A percentile compares a stretch with the other conserved stretches of the same genome.
Evolutionary conservation across 2,113 vertebrate genomes (phyloP).

Genomic region (Gymnorhina tibicen): DNA sequence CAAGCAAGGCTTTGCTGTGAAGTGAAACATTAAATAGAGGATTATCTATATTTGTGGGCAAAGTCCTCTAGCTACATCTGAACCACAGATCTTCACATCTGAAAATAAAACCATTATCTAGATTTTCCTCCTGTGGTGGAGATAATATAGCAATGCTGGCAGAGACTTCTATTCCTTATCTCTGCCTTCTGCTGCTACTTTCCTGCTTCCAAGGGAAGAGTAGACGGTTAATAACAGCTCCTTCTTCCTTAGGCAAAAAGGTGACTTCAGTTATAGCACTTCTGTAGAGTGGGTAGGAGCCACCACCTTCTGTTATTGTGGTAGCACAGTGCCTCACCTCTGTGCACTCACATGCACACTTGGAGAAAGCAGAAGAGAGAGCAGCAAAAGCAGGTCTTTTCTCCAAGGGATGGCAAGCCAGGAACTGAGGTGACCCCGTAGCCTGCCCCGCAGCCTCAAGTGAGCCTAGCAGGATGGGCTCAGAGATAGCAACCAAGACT

Average conservation of each 20-base stretch:
- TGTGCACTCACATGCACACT: not conserved
- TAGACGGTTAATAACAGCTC: not conserved
- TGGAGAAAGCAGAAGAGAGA: not conserved
- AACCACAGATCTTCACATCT: constrained; percentile 1
- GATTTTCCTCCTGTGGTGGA: not conserved
- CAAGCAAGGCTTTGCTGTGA: not conserved
- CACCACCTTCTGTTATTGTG: not conserved
- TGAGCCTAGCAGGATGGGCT: not conserved
- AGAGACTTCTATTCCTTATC: not conserved
- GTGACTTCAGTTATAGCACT: not conserved
- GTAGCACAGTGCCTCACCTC: not conserved
- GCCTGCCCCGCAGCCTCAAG: not conserved
- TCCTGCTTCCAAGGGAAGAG: not conserved
- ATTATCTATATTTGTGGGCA: constrained; percentile 13
- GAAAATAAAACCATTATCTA: constrained; percentile 9
- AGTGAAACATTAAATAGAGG: not conserved
- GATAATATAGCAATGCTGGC: not conserved
- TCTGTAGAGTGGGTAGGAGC: not conserved
- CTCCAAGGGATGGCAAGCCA: not conserved
- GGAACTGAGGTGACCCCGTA: not conserved
- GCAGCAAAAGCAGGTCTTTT: not conserved
- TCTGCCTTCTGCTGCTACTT: not conserved
- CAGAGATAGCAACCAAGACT: not conserved
- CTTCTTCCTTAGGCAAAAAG: not conserved
- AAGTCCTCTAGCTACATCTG: not conserved